phyloP scores from a whole-genome alignment of 2,888 invertebrate genomes.

The Agriopis leucophaearia region DNA sequence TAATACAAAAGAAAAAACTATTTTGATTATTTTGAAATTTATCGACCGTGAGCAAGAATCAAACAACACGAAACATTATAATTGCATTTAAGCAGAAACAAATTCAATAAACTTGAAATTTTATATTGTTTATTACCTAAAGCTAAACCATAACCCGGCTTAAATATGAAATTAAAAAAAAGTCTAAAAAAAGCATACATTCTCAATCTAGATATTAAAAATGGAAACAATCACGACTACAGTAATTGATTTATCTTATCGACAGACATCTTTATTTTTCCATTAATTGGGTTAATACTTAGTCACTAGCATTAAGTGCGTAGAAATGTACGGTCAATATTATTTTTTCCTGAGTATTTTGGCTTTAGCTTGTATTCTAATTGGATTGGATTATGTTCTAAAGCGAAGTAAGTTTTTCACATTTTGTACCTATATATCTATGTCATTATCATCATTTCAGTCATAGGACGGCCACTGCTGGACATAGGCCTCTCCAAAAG shows the following conservation, averaged over 20 bases:
- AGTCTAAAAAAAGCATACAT: not conserved
- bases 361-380: not conserved
- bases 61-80: no score
- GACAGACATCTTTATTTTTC: conserved; percentile 1
- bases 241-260: conserved; percentile 11
- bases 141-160: no score
- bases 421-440: not conserved
- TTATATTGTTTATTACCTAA: no score
- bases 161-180: no score
- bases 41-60: no score
- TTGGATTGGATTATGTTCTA: conserved; percentile 12
- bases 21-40: no score
- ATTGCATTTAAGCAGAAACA: no score
- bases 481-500: no score
- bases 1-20: no score
- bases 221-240: not conserved
- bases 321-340: conserved; percentile 22
- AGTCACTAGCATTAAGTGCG: not conserved
- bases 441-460: no score
- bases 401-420: conserved; percentile 22
- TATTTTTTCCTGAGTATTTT: conserved; percentile 19
- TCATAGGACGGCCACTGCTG: no score
- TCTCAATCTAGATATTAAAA: not conserved
- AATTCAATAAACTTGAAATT: no score
- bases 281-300: not conserved